Conservation (phyloP, 2,113 vertebrate species). For the Sarotherodon lohbergeri region DNA sequence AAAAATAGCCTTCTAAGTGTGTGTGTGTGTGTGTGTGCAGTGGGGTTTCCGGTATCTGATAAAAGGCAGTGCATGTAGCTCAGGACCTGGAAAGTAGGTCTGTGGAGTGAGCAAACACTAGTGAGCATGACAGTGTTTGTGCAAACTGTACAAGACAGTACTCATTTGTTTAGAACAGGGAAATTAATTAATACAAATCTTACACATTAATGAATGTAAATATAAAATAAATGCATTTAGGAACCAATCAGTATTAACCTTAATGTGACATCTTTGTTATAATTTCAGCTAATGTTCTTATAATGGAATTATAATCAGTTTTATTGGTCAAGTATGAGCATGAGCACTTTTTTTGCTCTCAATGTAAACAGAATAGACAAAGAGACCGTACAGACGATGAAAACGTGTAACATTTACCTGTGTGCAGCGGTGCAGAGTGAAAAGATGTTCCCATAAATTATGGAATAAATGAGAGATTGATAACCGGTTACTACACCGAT, state of each 20-base stretch:
- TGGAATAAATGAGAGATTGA: neutral
- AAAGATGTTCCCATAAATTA: neutral
- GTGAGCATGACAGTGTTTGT: neutral
- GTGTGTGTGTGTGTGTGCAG: neutral
- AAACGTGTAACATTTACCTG: neutral
- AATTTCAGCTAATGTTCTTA: neutral
- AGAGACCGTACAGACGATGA: neutral
- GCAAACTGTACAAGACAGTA: neutral
- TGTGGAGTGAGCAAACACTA: neutral
- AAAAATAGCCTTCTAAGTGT: conserved; percentile 44
- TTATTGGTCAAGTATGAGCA: neutral
- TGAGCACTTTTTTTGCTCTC: neutral
- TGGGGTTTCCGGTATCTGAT: neutral
- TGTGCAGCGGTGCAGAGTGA: neutral
- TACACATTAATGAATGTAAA: neutral
- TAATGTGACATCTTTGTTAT: neutral
- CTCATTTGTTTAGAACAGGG: neutral
- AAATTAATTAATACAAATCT: neutral
- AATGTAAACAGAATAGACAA: neutral
- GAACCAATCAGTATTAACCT: neutral
- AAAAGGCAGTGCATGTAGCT: conserved; percentile 8
- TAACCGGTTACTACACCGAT: neutral
- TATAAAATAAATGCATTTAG: neutral
- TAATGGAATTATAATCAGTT: neutral
- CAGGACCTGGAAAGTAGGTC: neutral